Evolutionary conservation across 2,888 invertebrate genomes (phyloP), one percentile per base, ranked within the genome.

Genomic region (Scaptomyza parva): DNA sequence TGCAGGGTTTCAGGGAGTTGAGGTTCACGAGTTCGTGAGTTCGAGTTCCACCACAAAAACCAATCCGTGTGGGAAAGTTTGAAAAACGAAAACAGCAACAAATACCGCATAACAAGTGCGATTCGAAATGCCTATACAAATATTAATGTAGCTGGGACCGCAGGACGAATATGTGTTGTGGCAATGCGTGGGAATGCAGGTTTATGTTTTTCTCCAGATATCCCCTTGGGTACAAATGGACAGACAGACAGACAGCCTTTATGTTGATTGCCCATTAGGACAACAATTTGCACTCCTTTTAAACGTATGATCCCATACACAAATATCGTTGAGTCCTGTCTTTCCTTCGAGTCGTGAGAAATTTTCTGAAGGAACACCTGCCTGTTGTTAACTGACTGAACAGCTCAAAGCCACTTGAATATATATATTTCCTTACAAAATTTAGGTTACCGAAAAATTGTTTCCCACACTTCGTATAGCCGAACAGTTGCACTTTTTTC

Each of bases 361-460:
- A 89, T 88, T 88, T 90, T 90, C 72, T 68, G 65, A 78, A 77
- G 77, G 84, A 90, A 91, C 91, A 91, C 91, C 91, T 91, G 91
- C 91, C 91, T 77, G 87, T 89, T 91, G 60, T 72, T 60, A 60
- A n/a, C n/a, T n/a, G n/a, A n/a, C n/a, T n/a, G n/a, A 48, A 41
- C 47, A 57, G 28, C 62, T 37, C 53, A 65, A 37, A 62, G 59
- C 57, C 77, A 84, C 78, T 86, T 83, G 82, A 82, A 35, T 35
- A 35, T 35, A 86, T 88, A 78, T 69, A 78, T 83, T 85, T 86
- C 88, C 86, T 74, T 81, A 62, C 80, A 83, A 76, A 78, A 81
- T 82, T 86, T 68, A 71, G 76, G 78, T 76, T 72, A 77, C 77
- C 68, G 78, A 88, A 90, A 88, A 81, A 89, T 90, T 86, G 86